Base-by-base conservation (phyloP, 1,140 invertebrate genomes). In the Drosophila saltans region DNA sequence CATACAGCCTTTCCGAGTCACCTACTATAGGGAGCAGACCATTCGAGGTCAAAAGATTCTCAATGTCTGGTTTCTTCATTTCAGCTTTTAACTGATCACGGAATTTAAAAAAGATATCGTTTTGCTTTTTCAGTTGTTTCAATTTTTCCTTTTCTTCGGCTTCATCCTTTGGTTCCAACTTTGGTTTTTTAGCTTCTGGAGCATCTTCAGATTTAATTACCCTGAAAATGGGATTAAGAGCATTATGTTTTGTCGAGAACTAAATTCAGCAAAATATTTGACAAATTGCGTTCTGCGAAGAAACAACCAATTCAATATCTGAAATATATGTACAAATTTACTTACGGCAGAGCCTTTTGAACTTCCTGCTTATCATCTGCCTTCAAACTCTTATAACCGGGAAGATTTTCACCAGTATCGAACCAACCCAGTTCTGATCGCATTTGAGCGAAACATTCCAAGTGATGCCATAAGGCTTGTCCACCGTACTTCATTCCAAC, bases 391-490 rank as follows among this genome's bases (percentile, higher is more conserved):
- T 95, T 93, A 91, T 95, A 97, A 0, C 98, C 98, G 69, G 96
- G 95, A 39, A 99, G 82, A 45, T 93, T 92, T 73, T 95, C 94
- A 1, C 95, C 97, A 56, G 92, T 92, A 36, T 94, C 96, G 90
- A 94, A 96, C 93, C 96, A 99, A 41, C 95, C 94, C 2, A 98
- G 89, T 60, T 97, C 95, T 56, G 71, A 69, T 1, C 91, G 75
- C 10, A 92, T 48, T 72, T 86, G 67, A 6, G 94, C 95, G 94
- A 99, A 99, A 92, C 98, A 99, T 70, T 97, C 96, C 8, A 98
- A 92, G 93, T 99, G 98, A 93, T 98, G 95, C 98, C 98, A 99
- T 28, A 95, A 92, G 74, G 96, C 94, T 76, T 96, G 93, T 0
- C 96, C 96, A 11, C 97, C 97, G 93, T 95, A 98, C 91, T 95